These are phyloP conservation scores for Philhelius pedissequus DNA, from an alignment of 2,888 invertebrate genomes.

Conservation along the genomic window DNA sequence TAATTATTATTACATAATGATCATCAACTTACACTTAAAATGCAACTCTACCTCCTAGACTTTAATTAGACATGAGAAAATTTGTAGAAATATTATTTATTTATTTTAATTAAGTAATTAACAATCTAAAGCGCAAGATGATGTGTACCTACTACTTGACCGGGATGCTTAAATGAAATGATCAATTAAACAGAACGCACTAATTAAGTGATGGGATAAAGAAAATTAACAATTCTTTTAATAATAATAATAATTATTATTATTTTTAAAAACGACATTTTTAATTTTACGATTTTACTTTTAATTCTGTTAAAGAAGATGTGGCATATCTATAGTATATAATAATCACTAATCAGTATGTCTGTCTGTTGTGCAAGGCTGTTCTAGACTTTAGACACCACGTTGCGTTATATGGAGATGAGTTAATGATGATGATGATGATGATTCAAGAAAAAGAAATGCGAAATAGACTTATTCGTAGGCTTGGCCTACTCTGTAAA, in stretches of 20 bases:
- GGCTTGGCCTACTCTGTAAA: conserved; percentile 44
- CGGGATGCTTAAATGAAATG: conserved; percentile 32
- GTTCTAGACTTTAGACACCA: background rate
- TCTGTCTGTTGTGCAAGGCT: background rate
- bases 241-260: conserved; percentile 45
- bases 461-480: conserved; percentile 35
- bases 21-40: background rate
- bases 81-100: conserved; percentile 62
- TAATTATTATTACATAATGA: no score
- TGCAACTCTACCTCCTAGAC: background rate
- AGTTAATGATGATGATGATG: no score
- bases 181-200: conserved; percentile 66
- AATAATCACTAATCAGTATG: no score
- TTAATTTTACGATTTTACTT: conserved; percentile 25
- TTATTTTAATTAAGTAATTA: conserved; percentile 68
- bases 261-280: conserved; percentile 59
- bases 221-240: background rate
- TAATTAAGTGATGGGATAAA: conserved; percentile 56
- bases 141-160: background rate
- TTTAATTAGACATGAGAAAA: conserved; percentile 26
- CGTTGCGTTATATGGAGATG: background rate
- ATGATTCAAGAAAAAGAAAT: conserved; percentile 53
- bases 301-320: conserved; percentile 7
- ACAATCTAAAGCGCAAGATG: conserved; percentile 38
- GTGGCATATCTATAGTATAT: background rate